Evolutionary conservation across 2,797 vertebrate species (phyloP), one percentile per base, ranked within the genome.

Genomic region (Amniataba percoides): DNA sequence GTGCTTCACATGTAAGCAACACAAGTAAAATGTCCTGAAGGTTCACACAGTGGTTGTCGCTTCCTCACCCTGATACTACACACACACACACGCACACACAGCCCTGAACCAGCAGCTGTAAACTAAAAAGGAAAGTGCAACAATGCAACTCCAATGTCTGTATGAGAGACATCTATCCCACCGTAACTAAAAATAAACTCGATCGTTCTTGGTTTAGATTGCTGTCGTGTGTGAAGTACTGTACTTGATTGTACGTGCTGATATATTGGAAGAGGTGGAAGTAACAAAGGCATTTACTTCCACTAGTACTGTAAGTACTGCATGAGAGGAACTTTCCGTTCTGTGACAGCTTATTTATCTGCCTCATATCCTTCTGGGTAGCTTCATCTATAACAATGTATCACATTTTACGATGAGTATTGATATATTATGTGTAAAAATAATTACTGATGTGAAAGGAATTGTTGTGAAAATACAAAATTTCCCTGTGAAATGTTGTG

Each of bases 171-270:
- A 80, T 82, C 19, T 75, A 25, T 68, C 67, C 46, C 70, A 21
- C 77, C 40, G 27, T 21, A 19, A 42, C 82, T 74, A 73, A 82
- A 73, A 77, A 91, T 80, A 82, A 58, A 72, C 16, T 7, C 40
- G 18, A 15, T 71, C 75, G 36, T 39, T 83, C 62, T 64, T 68
- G 34, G 58, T 80, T 76, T 68, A 62, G 73, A 42, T 46, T 25
- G 40, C 43, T 49, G 51, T 57, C 59, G 43, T 0, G 3, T 34
- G 7, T 77, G 31, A 55, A 25, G 13, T 74, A 39, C 13, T 69
- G 31, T 39, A 52, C 14, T 45, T 2, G 27, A 31, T 31, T 5
- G 5, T 31, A 31, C 27, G 5, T 27, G 2, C 12, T 31, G 36
- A 42, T 23, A 48, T 42, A 34, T 18, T 64, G 46, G 49, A 8